Evolutionary conservation across 2,797 vertebrate genomes (phyloP).

Genomic region (Enteromius radiatus): DNA sequence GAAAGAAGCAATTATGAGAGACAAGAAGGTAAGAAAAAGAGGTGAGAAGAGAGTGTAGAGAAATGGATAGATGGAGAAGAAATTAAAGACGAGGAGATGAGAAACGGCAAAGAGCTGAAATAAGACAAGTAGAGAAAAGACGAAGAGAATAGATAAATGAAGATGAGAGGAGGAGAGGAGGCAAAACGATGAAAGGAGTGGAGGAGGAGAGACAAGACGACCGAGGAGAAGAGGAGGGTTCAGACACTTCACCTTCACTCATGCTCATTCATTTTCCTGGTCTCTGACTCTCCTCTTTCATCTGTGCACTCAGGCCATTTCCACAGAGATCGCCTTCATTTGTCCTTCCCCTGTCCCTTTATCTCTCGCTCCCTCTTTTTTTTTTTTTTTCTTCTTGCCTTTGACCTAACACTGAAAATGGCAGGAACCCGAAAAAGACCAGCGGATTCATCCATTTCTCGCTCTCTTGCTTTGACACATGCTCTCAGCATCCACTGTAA

Average conservation of each 20-base stretch:
- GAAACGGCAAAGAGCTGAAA: too few species aligned
- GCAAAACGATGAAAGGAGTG: neutral
- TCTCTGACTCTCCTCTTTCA: slow-evolving; percentile 49
- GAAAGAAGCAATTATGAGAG: neutral
- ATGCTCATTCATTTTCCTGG: slow-evolving; percentile 13
- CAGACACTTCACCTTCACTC: slow-evolving; percentile 26
- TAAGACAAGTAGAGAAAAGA: neutral
- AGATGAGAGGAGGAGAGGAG: neutral
- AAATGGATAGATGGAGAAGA: neutral
- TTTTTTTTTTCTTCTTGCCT: neutral
- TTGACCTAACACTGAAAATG: slow-evolving; percentile 34
- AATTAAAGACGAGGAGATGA: neutral
- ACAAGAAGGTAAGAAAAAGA: neutral
- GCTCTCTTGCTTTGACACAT: slow-evolving; percentile 19
- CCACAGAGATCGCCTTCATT: slow-evolving; percentile 54
- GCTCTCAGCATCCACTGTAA: slow-evolving; percentile 17
- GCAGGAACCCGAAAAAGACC: slow-evolving; percentile 24
- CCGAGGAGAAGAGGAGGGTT: neutral
- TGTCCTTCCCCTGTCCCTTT: slow-evolving; percentile 35
- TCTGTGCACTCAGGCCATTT: slow-evolving; percentile 55
- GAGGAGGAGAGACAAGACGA: neutral
- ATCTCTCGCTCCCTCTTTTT: slow-evolving; percentile 25
- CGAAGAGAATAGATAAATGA: neutral
- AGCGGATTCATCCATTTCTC: slow-evolving; percentile 27
- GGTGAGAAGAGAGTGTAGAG: neutral